Base-by-base conservation (phyloP, 2,797 vertebrate species). In the Lepidocolaptes lacrymiger region DNA sequence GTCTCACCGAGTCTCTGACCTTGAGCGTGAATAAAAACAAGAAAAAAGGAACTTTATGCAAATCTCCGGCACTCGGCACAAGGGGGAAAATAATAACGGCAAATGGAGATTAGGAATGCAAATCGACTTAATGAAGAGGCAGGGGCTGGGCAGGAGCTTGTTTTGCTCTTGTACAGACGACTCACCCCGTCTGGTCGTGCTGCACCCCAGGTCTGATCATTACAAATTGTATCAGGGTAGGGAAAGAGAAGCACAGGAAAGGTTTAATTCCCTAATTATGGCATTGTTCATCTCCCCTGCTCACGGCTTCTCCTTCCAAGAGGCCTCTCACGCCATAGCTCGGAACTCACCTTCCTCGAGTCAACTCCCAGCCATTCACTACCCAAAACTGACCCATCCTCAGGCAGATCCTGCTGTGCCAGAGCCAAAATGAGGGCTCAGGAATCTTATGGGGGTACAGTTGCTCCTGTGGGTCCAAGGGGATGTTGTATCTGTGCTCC, bases 31-130 rank as follows among this genome's bases (percentile, higher is more conserved):
- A 96, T 76, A 62, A 96, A 97, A 97, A 97, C 97, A 96, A 97
- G 97, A 95, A 95, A 97, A 97, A 96, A 97, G 91, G 96, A 95
- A 96, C 96, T 96, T 97, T 97, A 97, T 97, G 96, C 95, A 95
- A 97, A 97, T 97, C 94, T 78, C 94, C 37, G 44, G 67, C 87
- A 52, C 92, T 92, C 88, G 76, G 89, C 95, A 96, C 95, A 96
- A 96, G 96, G 96, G 96, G 95, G 91, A 36, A 92, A 96, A 97
- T 96, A 96, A 97, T 96, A 95, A 96, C 71, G 83, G 91, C 95
- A 97, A 96, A 97, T 91, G 91, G 96, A 96, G 95, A 97, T 97
- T 96, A 96, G 89, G 96, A 96, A 97, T 97, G 96, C 96, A 97
- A 96, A 97, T 97, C 91, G 61, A 96, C 94, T 94, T 95, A 91